A percentile compares a stretch with the other conserved stretches of the same genome.
Evolutionary conservation across 1,140 invertebrate species (phyloP).

Genomic region (Zaprionus capensis): DNA sequence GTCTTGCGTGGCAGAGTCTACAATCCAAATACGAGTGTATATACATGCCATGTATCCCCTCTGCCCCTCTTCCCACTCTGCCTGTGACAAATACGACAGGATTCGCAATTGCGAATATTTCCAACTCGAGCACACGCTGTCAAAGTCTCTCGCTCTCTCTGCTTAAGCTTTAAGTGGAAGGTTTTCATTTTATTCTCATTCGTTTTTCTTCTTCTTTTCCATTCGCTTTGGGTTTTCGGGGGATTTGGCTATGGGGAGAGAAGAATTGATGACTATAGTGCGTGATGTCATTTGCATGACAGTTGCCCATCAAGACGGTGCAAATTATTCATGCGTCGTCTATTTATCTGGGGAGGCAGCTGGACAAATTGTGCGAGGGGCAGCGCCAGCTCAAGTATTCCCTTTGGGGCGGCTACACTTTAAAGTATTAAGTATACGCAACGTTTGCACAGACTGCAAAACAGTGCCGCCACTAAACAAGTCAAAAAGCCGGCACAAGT

Average conservation of each 20-base stretch:
- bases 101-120: slow-evolving; percentile 83
- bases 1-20: slow-evolving; percentile 39
- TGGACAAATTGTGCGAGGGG: neutral
- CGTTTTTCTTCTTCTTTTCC: slow-evolving; percentile 28
- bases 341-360: neutral
- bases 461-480: slow-evolving; percentile 8
- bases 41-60: neutral
- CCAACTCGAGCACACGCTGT: slow-evolving; percentile 72
- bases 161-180: slow-evolving; percentile 64
- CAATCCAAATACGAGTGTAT: slow-evolving; percentile 2
- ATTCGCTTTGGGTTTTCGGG: slow-evolving; percentile 14
- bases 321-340: slow-evolving; percentile 10
- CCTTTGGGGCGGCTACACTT: neutral
- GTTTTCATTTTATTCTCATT: slow-evolving; percentile 28
- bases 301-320: slow-evolving; percentile 63
- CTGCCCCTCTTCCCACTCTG: neutral
- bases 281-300: slow-evolving; percentile 81
- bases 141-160: slow-evolving; percentile 28
- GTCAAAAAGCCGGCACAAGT: slow-evolving; percentile 63
- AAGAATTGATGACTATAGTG: slow-evolving; percentile 79
- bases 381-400: neutral
- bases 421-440: slow-evolving; percentile 33
- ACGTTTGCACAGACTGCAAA: neutral
- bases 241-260: slow-evolving; percentile 67
- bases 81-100: slow-evolving; percentile 79